Conservation (phyloP, 2,888 invertebrate genomes). For the Rapana venosa region DNA sequence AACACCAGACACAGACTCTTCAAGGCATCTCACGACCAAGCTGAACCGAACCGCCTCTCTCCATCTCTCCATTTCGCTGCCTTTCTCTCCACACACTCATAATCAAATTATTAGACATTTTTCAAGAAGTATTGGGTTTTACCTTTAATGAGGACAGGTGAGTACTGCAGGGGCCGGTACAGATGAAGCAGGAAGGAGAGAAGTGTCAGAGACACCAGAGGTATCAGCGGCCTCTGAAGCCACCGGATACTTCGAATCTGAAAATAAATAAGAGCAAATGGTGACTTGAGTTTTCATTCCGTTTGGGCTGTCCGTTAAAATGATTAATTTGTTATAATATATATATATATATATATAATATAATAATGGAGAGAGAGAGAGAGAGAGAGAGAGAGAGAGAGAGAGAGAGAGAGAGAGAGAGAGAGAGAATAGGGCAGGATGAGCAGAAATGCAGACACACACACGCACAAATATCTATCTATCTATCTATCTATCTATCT, state of each 20-base stretch:
- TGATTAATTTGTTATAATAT: background rate
- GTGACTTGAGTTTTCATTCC: background rate
- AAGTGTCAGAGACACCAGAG: background rate
- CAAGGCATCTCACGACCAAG: too few relatives aligned
- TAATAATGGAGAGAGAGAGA: background rate
- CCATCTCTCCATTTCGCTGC: too few relatives aligned
- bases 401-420: background rate
- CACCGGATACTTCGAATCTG: background rate
- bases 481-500: background rate
- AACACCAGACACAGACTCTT: too few relatives aligned
- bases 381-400: background rate
- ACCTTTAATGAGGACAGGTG: background rate
- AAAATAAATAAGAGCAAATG: background rate
- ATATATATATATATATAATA: too few relatives aligned
- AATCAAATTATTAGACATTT: too few relatives aligned
- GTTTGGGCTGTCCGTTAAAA: background rate
- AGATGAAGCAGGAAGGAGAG: background rate
- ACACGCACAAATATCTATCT: background rate
- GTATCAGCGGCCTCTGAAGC: background rate
- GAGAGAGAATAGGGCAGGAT: background rate
- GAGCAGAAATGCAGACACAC: background rate
- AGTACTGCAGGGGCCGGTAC: constrained; percentile 4
- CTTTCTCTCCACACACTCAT: too few relatives aligned
- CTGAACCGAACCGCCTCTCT: too few relatives aligned
- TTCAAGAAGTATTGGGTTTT: background rate